A percentile compares a stretch with the other conserved stretches of the same genome.
Evolutionary conservation across 2,113 vertebrate species (phyloP).

Genomic region (Apteryx mantelli): DNA sequence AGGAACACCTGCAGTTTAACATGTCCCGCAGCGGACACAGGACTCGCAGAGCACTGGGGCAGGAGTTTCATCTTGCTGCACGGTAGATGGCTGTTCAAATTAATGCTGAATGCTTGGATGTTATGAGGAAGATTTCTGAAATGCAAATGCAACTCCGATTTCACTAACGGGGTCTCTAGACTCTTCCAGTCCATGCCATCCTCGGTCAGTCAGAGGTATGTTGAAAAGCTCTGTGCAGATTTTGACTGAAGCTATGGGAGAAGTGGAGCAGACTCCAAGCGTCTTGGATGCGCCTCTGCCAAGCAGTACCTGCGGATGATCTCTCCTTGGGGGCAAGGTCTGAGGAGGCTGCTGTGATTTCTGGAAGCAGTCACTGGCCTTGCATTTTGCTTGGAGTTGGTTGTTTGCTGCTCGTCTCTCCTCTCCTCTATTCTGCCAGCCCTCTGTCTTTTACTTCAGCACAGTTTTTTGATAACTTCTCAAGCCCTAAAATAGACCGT

Average conservation of each 20-base stretch:
- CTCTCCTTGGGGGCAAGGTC: not conserved
- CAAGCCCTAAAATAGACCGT: not conserved
- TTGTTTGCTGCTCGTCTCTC: not conserved
- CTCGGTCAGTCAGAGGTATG: not conserved
- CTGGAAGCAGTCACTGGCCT: not conserved
- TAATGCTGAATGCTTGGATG: not conserved
- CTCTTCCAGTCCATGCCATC: not conserved
- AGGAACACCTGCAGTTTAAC: not conserved
- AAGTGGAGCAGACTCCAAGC: not conserved
- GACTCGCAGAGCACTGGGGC: not conserved
- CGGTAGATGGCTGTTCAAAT: not conserved
- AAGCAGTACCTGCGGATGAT: not conserved
- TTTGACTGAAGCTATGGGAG: not conserved
- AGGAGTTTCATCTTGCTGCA: not conserved
- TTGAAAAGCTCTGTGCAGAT: not conserved
- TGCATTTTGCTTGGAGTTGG: not conserved
- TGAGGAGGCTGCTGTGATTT: not conserved
- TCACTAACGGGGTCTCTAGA: not conserved
- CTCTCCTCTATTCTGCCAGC: no score
- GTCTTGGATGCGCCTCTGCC: no score
- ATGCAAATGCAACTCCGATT: not conserved
- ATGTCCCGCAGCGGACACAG: not conserved
- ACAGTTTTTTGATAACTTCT: not conserved
- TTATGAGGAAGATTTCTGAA: not conserved
- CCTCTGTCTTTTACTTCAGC: not conserved